phyloP scores from a whole-genome alignment of 2,888 invertebrate species.

The Drosophila infuscata region DNA sequence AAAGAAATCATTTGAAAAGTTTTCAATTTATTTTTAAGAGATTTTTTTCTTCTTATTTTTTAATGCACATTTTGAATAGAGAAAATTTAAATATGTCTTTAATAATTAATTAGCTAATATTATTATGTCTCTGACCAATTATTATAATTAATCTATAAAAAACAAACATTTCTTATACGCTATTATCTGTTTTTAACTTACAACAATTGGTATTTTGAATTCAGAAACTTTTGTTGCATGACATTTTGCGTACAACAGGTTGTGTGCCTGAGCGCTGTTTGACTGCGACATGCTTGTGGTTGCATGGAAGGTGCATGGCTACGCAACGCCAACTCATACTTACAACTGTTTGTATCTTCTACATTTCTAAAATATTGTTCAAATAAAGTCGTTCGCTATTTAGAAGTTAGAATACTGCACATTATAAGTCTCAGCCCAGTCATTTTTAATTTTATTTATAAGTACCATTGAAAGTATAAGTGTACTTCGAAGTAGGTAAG shows the following conservation, averaged over 20 bases:
- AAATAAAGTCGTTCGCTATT: background rate
- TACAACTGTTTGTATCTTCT: background rate
- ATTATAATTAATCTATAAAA: background rate
- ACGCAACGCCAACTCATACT: background rate
- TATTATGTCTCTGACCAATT: background rate
- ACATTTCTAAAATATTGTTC: background rate
- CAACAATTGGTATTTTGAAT: too few species aligned
- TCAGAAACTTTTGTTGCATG: background rate
- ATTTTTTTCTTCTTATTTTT: background rate
- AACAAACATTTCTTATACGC: too few species aligned
- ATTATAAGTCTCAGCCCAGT: background rate
- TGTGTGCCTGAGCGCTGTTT: conserved; percentile 4
- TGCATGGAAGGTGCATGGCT: conserved; percentile 10
- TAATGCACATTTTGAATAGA: background rate
- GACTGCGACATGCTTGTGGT: conserved; percentile 5
- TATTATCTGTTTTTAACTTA: too few species aligned
- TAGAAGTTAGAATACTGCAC: background rate
- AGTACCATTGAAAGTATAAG: background rate
- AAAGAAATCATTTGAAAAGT: background rate
- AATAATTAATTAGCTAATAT: background rate
- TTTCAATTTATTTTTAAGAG: background rate
- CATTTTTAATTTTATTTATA: background rate
- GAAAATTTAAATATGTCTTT: background rate
- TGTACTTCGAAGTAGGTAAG: background rate
- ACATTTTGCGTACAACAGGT: conserved; percentile 22